These are phyloP conservation scores for Eledona agricola DNA, from an alignment of 2,888 invertebrate species.

Conservation along the genomic window DNA sequence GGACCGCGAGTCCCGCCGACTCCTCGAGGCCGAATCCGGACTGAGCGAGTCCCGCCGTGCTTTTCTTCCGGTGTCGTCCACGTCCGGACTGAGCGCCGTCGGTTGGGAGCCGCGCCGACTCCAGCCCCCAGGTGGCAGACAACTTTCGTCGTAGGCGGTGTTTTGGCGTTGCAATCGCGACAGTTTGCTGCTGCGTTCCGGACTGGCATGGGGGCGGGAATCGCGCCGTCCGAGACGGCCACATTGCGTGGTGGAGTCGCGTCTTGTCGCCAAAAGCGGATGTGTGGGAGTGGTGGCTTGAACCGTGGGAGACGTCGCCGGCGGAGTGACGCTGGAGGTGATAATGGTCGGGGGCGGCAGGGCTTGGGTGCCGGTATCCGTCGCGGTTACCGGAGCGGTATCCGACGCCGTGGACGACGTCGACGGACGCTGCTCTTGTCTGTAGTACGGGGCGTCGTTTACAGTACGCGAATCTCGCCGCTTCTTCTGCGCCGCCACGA, in stretches of 20 bases:
- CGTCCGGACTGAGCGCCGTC: conserved; percentile 82
- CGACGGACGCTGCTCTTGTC: conserved; percentile 74
- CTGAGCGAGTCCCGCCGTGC: conserved; percentile 88
- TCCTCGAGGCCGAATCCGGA: conserved; percentile 84
- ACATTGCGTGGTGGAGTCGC: conserved; percentile 89
- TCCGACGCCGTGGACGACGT: conserved; percentile 79
- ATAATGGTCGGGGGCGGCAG: conserved; percentile 81
- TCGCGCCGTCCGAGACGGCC: conserved; percentile 72
- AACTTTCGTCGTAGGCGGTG: conserved; percentile 88
- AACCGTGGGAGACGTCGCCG: conserved; percentile 79
- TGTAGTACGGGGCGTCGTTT: conserved; percentile 66
- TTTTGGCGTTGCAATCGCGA: conserved; percentile 82
- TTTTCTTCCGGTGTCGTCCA: conserved; percentile 72
- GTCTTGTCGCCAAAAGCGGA: conserved; percentile 66
- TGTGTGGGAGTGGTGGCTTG: conserved; percentile 64
- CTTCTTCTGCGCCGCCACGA: conserved; percentile 70
- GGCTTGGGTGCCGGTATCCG: conserved; percentile 70
- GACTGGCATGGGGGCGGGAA: conserved; percentile 72
- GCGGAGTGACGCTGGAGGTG: conserved; percentile 84
- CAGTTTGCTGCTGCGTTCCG: conserved; percentile 67
- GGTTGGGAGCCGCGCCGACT: conserved; percentile 84
- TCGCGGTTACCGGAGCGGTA: conserved; percentile 43
- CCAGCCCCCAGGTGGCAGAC: conserved; percentile 71
- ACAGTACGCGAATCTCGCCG: conserved; percentile 67
- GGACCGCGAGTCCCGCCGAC: conserved; percentile 78